Evolutionary conservation across 2,888 invertebrate genomes (phyloP), one percentile per base, ranked within the genome.

Genomic region (Flexamia atlantica): DNA sequence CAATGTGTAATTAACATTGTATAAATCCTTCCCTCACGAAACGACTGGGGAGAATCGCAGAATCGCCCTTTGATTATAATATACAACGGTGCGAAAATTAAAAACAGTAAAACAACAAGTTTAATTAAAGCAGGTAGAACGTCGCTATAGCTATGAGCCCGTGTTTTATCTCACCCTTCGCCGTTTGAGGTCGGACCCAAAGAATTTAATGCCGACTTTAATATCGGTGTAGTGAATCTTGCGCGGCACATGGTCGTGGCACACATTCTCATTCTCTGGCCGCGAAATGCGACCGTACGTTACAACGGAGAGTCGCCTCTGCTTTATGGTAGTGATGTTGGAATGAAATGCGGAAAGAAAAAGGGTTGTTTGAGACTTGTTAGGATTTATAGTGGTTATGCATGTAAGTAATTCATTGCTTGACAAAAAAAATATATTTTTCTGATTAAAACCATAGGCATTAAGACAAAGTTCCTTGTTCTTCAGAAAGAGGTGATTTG

Each of bases 81-180:
- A 81, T 68, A 81, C 40, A 36, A 40, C 68, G 32, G 70, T 70
- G 82, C 70, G 82, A 70, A 82, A 82, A 82, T 82, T 82, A 70
- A 82, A 82, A 82, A 82, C 82, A 70, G 70, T 82, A 82, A 82
- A 82, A 82, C 82, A 82, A 82, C 82, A 82, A 70, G 42, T 82
- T 82, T 82, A 82, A 82, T 82, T 82, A 82, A 82, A 82, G 81
- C 72, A 82, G 82, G 82, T 82, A 53, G 46, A 46, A 17, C 20
- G 23, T 50, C 28, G 25, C 60, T 30, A 30, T 17, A 68, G 23
- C 81, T 20, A 42, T 72, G 36, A 36, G 20, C 20, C 42, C 10
- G 42, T 72, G 28, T 50, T 76, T 76, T 76, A 50, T 76, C 76
- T 23, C 72, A 72, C 76, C 46, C 76, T 76, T 76, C 76, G 46